Evolutionary conservation across 2,888 invertebrate species (phyloP).

Genomic region (Hanleya hanleyi): DNA sequence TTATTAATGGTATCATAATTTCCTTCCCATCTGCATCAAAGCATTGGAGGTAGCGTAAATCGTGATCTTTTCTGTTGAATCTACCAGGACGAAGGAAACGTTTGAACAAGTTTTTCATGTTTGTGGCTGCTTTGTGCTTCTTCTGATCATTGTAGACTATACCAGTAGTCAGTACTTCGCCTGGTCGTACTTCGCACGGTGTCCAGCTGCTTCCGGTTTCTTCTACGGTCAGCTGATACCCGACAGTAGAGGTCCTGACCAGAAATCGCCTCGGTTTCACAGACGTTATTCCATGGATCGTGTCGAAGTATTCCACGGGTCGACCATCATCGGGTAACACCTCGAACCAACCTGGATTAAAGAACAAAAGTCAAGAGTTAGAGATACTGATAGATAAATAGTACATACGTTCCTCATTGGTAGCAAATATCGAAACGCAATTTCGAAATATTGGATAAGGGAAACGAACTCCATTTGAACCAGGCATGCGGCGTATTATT

Average conservation of each 20-base stretch:
- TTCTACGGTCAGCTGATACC: conserved; percentile 58
- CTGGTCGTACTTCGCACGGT: conserved; percentile 58
- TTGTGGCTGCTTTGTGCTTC: conserved; percentile 43
- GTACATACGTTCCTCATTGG: too few relatives aligned
- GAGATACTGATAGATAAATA: too few relatives aligned
- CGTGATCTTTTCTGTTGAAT: conserved; percentile 54
- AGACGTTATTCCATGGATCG: conserved; percentile 59
- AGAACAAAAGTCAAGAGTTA: too few relatives aligned
- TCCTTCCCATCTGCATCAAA: conserved; percentile 56
- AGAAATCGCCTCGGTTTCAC: conserved; percentile 59
- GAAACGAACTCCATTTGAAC: too few relatives aligned
- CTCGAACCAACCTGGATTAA: conserved; percentile 64
- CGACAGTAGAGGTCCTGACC: conserved; percentile 60
- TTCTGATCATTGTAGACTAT: conserved; percentile 66
- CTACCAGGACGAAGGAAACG: conserved; percentile 53
- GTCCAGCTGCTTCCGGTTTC: conserved; percentile 56
- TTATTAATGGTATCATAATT: conserved; percentile 66
- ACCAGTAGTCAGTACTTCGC: conserved; percentile 58
- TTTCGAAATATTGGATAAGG: too few relatives aligned
- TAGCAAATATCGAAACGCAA: too few relatives aligned
- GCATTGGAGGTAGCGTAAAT: conserved; percentile 65
- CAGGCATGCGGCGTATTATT: too few relatives aligned
- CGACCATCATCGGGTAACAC: conserved; percentile 63
- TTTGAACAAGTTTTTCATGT: conserved; percentile 55
- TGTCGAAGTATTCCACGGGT: conserved; percentile 67